phyloP scores from a whole-genome alignment of 2,113 vertebrate genomes.

The Chrysochloris asiatica region DNA sequence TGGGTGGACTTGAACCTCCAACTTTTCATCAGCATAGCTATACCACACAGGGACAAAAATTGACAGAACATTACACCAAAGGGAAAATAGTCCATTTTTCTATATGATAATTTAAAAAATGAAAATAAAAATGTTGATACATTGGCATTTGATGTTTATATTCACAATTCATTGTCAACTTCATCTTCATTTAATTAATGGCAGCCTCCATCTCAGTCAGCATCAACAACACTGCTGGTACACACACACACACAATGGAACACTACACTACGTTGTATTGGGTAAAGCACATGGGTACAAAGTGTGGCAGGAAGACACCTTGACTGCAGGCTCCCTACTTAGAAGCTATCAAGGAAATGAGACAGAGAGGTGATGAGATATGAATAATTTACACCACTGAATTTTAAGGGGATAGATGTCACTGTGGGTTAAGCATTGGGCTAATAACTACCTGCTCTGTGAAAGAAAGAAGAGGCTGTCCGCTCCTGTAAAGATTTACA shows the following conservation, averaged over 20 bases:
- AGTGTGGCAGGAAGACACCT: neutral
- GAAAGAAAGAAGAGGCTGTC: no score
- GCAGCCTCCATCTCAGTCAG: neutral
- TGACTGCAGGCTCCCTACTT: neutral
- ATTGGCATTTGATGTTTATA: neutral
- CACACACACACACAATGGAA: no score
- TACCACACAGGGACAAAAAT: neutral
- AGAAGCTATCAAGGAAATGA: neutral
- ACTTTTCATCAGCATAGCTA: neutral
- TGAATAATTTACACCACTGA: fast-evolving
- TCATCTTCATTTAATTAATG: neutral
- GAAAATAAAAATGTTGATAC: neutral
- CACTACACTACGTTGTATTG: no score
- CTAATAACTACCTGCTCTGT: no score
- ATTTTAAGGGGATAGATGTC: neutral
- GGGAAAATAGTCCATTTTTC: neutral
- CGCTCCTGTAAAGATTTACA: no score
- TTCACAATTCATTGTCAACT: no score
- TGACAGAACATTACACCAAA: neutral
- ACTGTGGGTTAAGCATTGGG: no score
- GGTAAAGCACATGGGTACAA: fast-evolving
- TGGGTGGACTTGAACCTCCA: neutral
- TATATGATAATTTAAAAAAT: neutral
- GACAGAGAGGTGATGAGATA: neutral
- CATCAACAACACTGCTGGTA: fast-evolving